Evolutionary conservation across 2,797 vertebrate genomes (phyloP), one percentile per base, ranked within the genome.

Genomic region (Chrysocyon brachyurus): DNA sequence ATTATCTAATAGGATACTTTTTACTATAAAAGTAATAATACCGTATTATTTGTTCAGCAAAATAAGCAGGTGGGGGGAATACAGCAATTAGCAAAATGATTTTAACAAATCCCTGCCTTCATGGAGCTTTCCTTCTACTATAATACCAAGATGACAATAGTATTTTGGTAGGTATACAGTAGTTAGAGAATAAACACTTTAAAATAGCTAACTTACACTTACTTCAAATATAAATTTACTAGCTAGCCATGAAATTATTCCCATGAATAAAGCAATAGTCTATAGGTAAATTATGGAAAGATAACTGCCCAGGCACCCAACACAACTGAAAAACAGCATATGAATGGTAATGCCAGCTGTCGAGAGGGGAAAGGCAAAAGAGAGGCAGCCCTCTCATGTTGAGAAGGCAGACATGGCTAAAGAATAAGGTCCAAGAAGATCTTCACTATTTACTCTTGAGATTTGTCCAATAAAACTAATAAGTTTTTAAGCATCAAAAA

Each of bases 161-260:
- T 72, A 93, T 87, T 94, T 63, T 94, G 64, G 7, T 70, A 95
- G 83, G 17, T 21, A 92, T 46, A 90, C 0, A 77, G 57, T 31
- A 92, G 40, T 86, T 54, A 90, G 2, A 97, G 26, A 92, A 77
- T 94, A 82, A 84, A 68, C 28, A 68, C 12, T 92, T 96, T 79
- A 91, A 97, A 33, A 87, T 4, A 94, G 40, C 40, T 91, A 93
- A 96, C 10, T 84, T 89, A 52, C 1, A 79, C 28, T 84, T 92
- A 92, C 26, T 95, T 96, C 86, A 95, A 96, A 97, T n/a, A 95
- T 86, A 95, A 90, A 94, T 82, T 92, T 4, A 95, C 24, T 83
- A 96, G 61, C 17, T 90, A 87, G 26, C 59, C 72, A 93, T 70
- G 33, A 77, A 90, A 75, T 77, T 73, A 90, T 83, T 81, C 52